Base-by-base conservation (phyloP, 2,113 vertebrate genomes). In the Urocitellus parryii region DNA sequence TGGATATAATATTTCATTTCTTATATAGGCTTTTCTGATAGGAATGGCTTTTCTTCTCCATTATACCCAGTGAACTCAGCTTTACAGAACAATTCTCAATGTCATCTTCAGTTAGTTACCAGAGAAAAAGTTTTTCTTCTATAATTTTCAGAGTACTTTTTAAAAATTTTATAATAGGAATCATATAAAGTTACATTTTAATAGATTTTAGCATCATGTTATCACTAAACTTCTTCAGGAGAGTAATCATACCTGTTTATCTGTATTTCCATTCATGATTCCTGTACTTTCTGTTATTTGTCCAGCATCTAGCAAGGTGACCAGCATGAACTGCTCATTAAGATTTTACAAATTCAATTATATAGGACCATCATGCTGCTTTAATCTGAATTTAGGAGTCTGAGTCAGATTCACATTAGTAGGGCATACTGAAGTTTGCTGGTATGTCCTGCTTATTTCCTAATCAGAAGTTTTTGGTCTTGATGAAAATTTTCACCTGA, bases 51-150 rank as follows among this genome's bases (percentile, higher is more conserved):
- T 88, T 82, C 7, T 37, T 96, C 88, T 8, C 8, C 83, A 76
- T 90, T 87, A 39, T 2, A 56, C 5, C 18, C 56, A 72, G 51
- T 70, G 14, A 76, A 81, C 27, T 78, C 86, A 90, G n/a, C 2
- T 67, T 92, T 96, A 72, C 70, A 80, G 53, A 88, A 72, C 20
- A 70, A 95, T 34, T n/a, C 5, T 56, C 25, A 94, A 89, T 86
- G 18, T 70, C n/a, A 70, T 45, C 17, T 68, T 79, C 2, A 34
- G 34, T 78, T 53, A 79, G 8, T 84, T 70, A 79, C 22, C 56
- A 88, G 9, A 87, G 12, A 78, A 83, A 91, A 80, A 45, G 0
- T 58, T 2, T 10, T 3, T 1, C 4, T 89, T 92, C 37, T 94
- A 90, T 87, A 91, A 82, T 29, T 82, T 29, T 45, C 29, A 90